Percentiles rank a stretch among this genome's conserved stretches.
phyloP scores from a whole-genome alignment of 2,888 invertebrate species.

The Eristalis intricaria region DNA sequence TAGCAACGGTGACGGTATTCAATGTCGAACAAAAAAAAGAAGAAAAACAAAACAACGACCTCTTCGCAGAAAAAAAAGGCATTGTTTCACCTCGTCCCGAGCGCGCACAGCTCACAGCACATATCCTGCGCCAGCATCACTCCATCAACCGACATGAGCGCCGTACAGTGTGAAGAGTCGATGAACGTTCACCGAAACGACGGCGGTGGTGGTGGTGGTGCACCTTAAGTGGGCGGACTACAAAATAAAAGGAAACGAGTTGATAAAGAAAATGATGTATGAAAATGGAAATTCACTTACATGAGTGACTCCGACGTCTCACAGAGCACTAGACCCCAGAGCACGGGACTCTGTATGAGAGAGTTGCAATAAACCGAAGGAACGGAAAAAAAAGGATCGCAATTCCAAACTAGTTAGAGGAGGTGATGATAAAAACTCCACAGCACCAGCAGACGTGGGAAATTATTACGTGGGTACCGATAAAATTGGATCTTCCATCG shows the following conservation, averaged over 20 bases:
- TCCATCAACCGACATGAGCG: conserved; percentile 65
- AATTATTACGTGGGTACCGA: conserved; percentile 24
- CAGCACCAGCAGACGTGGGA: conserved; percentile 30
- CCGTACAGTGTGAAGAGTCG: conserved; percentile 51
- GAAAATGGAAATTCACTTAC: conserved; percentile 63
- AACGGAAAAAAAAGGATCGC: conserved; percentile 7
- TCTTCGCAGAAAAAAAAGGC: conserved; percentile 23
- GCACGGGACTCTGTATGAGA: neutral
- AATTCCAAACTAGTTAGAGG: conserved; percentile 51
- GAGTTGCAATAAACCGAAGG: neutral
- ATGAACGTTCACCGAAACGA: neutral
- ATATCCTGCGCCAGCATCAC: conserved; percentile 37
- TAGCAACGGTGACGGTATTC: conserved; percentile 25
- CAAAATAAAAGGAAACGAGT: conserved; percentile 14
- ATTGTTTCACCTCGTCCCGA: conserved; percentile 38
- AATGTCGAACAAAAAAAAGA: conserved; percentile 18
- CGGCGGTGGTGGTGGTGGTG: neutral
- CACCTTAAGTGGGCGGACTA: conserved; percentile 36
- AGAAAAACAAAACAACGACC: conserved; percentile 10
- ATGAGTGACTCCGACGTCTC: neutral
- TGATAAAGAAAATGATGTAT: conserved; percentile 55
- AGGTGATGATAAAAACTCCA: conserved; percentile 51
- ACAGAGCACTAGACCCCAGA: neutral
- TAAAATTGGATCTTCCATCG: neutral
- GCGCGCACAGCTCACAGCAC: neutral